Base-by-base conservation (phyloP, 1,140 invertebrate genomes). In the Drosophila obscura region DNA sequence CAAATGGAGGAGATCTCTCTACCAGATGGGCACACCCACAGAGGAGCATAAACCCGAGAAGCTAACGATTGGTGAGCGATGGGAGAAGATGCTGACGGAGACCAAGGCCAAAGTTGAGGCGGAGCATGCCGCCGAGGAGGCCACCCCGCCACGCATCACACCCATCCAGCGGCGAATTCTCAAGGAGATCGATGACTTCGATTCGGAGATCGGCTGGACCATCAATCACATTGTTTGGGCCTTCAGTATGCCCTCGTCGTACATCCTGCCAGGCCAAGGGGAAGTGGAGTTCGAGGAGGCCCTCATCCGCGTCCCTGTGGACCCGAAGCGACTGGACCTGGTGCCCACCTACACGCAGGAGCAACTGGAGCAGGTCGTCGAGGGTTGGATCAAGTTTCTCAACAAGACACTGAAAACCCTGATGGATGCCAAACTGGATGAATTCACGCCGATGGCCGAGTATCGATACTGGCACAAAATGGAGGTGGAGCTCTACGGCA, bases 391-490 rank as follows among this genome's bases (percentile, higher is more conserved):
- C 51, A 93, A 93, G 50, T 94, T 95, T 75, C 94, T 96, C 16
- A 92, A 93, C 41, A 92, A 91, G 64, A 92, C 93, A 2, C 92
- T 94, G 52, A 93, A 94, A 49, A 77, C 88, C 9, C 92, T 93
- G 41, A 90, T 93, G 50, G 92, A 92, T 41, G 43, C 91, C 88
- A 91, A 83, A 49, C 93, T 94, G 1, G 92, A 94, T 46, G 95
- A 94, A 0, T 94, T 95, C 64, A 95, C 95, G 0, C 97, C 97
- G 1, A 92, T 97, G 52, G 94, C 95, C 0, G 96, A 97, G 84
- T 96, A 96, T 76, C 94, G 95, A 48, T 96, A 96, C 71, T 98
- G 97, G 97, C 93, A 95, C 28, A 95, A 96, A 68, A 93, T 95
- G 78, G 95, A 97, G 83, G 94, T 94, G 0, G 95, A 95, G 52